phyloP scores from a whole-genome alignment of 1,140 invertebrate species.

The Vanessa atalanta region DNA sequence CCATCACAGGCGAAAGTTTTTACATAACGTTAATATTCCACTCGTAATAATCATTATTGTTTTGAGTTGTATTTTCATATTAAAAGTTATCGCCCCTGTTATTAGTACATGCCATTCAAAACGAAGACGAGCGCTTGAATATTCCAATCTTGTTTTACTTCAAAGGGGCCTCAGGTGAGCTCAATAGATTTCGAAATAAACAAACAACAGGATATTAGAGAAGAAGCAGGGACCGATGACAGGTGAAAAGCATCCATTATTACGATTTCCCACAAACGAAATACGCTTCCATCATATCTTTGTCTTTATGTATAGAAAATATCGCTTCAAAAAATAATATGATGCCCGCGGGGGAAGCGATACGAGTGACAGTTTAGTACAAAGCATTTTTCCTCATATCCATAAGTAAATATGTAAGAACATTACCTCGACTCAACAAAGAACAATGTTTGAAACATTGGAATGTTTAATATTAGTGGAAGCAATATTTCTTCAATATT shows the following conservation, averaged over 20 bases:
- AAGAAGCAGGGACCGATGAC: slow-evolving; percentile 37
- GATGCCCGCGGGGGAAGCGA: slow-evolving; percentile 35
- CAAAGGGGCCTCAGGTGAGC: slow-evolving; percentile 27
- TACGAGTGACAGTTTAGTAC: slow-evolving; percentile 42
- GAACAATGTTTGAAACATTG: slow-evolving; percentile 24
- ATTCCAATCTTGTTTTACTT: slow-evolving; percentile 22
- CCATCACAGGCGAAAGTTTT: slow-evolving; percentile 3
- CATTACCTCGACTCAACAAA: slow-evolving; percentile 37
- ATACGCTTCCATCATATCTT: slow-evolving; percentile 41
- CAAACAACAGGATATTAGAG: slow-evolving; percentile 42
- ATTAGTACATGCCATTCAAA: neutral
- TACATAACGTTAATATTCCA: neutral
- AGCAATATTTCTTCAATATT: slow-evolving; percentile 32
- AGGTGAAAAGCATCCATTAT: slow-evolving; percentile 50
- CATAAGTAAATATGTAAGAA: slow-evolving; percentile 36
- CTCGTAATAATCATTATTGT: neutral
- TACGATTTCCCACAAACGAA: slow-evolving; percentile 41
- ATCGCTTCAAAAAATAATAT: slow-evolving; percentile 43
- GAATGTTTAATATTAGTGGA: slow-evolving; percentile 36
- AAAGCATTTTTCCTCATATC: slow-evolving; percentile 42
- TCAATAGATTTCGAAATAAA: slow-evolving; percentile 40
- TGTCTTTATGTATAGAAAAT: slow-evolving; percentile 39
- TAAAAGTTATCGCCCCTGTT: neutral
- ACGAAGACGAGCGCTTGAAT: slow-evolving; percentile 11
- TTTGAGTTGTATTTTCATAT: neutral